phyloP scores from a whole-genome alignment of 1,140 invertebrate genomes.

The Coboldia fuscipes region DNA sequence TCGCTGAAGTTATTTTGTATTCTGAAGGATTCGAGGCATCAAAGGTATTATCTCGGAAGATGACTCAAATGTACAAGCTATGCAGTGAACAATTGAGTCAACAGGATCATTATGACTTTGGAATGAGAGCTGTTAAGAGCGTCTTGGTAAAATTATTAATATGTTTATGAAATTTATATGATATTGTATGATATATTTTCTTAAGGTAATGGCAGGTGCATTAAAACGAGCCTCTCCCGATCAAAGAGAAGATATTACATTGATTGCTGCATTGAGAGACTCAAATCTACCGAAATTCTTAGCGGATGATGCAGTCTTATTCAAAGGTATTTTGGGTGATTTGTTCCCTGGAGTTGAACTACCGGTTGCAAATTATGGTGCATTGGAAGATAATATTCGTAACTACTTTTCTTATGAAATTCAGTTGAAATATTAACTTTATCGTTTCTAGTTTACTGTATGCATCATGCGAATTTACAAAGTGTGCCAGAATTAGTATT shows the following conservation, averaged over 20 bases:
- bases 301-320: conserved; percentile 62
- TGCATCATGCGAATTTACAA: conserved; percentile 32
- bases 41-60: conserved; percentile 66
- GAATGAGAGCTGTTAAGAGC: conserved; percentile 57
- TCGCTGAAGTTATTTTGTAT: conserved; percentile 81
- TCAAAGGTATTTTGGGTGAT: conserved; percentile 71
- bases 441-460: conserved; percentile 4
- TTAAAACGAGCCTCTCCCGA: conserved; percentile 67
- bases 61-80: conserved; percentile 80
- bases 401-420: conserved; percentile 3
- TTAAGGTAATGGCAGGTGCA: conserved; percentile 71
- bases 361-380: conserved; percentile 55
- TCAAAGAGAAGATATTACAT: conserved; percentile 52
- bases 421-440: not conserved
- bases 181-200: conserved; percentile 24
- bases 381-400: conserved; percentile 37
- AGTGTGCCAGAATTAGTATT: conserved; percentile 37
- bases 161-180: not conserved
- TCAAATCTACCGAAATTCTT: conserved; percentile 87
- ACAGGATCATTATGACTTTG: conserved; percentile 86
- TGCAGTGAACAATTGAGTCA: conserved; percentile 82
- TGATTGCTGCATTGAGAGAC: conserved; percentile 67
- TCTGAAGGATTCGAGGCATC: conserved; percentile 81
- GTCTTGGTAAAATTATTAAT: conserved; percentile 31
- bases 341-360: conserved; percentile 67